Percentiles rank a stretch among this genome's conserved stretches.
Evolutionary conservation across 2,888 invertebrate genomes (phyloP).

Genomic region (Myopa testacea): DNA sequence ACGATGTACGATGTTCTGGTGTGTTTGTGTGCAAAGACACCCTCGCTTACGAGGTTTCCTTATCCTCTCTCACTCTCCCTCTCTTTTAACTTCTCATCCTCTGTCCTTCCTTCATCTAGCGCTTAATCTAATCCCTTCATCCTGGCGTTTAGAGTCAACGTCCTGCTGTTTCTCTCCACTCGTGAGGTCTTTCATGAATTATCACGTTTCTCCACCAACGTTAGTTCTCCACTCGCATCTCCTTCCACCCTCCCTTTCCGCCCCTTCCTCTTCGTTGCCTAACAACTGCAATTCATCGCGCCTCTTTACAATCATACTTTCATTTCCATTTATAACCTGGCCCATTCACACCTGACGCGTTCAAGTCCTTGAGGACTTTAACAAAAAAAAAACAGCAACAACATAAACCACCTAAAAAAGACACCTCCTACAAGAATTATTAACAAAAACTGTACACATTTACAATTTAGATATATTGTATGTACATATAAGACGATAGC

Average conservation of each 20-base stretch:
- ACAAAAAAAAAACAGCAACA: background rate
- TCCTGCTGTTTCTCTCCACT: constrained; percentile 37
- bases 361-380: constrained; percentile 31
- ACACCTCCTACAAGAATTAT: no score
- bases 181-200: constrained; percentile 57
- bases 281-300: constrained; percentile 16
- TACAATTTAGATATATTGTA: background rate
- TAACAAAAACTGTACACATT: no score
- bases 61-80: background rate
- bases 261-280: background rate
- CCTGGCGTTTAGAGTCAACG: constrained; percentile 47
- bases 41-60: background rate
- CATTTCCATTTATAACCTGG: constrained; percentile 24
- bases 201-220: constrained; percentile 53
- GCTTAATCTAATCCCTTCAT: background rate
- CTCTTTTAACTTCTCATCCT: background rate
- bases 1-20: no score
- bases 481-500: background rate
- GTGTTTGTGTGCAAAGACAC: background rate
- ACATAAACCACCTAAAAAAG: background rate
- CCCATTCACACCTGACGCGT: constrained; percentile 52
- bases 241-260: constrained; percentile 2
- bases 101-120: background rate
- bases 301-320: constrained; percentile 4
- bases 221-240: background rate